Conservation (phyloP, 2,888 invertebrate genomes). For the Pterobdella sp. region DNA sequence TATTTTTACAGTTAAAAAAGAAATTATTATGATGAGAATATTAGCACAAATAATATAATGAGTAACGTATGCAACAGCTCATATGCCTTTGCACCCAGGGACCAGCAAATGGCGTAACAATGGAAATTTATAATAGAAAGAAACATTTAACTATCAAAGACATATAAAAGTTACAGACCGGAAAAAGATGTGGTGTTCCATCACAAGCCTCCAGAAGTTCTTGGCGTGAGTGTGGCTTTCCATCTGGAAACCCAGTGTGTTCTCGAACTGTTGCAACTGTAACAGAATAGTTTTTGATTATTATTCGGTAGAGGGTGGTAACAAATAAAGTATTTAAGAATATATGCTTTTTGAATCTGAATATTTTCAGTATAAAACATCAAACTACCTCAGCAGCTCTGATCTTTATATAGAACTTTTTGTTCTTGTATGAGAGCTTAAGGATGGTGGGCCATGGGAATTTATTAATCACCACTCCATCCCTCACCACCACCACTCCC, state of each 20-base stretch:
- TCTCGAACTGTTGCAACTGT: conserved; percentile 84
- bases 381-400: conserved; percentile 58
- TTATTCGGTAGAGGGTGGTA: no score
- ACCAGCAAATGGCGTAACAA: background rate
- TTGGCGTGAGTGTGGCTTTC: conserved; percentile 90
- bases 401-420: conserved; percentile 94
- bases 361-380: background rate
- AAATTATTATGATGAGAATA: no score
- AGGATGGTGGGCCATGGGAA: conserved; percentile 99
- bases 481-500: conserved; percentile 85
- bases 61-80: no score
- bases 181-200: conserved; percentile 99
- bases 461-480: conserved; percentile 85
- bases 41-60: no score
- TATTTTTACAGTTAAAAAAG: no score
- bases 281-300: background rate
- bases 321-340: no score
- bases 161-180: conserved; percentile 52
- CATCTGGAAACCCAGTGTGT: conserved; percentile 89
- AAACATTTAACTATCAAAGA: background rate
- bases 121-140: background rate
- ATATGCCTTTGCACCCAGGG: no score
- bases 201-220: conserved; percentile 95
- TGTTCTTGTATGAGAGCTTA: conserved; percentile 94
- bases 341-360: background rate